phyloP scores from a whole-genome alignment of 1,140 invertebrate species.

The Musca vetustissima region DNA sequence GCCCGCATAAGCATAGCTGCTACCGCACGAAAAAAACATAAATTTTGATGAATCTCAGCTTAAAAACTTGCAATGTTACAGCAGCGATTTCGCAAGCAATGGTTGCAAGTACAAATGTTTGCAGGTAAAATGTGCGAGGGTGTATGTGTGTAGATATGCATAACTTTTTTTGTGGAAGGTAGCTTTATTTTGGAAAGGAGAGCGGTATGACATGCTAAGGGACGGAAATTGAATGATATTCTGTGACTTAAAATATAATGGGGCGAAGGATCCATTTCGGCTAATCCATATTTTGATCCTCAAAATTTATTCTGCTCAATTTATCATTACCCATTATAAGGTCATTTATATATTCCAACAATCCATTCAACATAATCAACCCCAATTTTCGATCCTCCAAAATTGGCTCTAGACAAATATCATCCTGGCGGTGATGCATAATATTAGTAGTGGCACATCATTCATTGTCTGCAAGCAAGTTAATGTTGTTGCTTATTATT shows the following conservation, averaged over 20 bases:
- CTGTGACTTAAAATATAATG: no score
- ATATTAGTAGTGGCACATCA: slow-evolving; percentile 20
- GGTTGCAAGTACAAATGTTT: not conserved
- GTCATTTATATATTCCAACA: no score
- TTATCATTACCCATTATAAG: no score
- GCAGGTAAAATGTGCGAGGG: not conserved
- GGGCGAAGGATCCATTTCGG: no score
- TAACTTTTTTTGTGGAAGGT: not conserved
- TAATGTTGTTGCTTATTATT: slow-evolving; percentile 8
- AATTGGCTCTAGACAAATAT: no score
- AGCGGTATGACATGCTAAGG: no score
- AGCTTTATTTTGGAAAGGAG: no score
- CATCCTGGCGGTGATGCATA: not conserved
- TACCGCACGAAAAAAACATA: not conserved
- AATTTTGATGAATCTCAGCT: slow-evolving; percentile 22
- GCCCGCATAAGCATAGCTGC: not conserved
- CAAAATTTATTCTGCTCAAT: no score
- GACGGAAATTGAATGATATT: no score
- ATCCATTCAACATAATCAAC: no score
- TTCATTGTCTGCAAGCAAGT: slow-evolving; percentile 16
- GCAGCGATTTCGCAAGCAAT: not conserved
- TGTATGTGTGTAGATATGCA: not conserved
- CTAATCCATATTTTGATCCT: no score
- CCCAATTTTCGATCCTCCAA: no score
- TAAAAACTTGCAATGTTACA: slow-evolving; percentile 7